These are phyloP conservation scores for Lanistes nyassanus DNA, from an alignment of 1,140 invertebrate species.

Conservation along the genomic window DNA sequence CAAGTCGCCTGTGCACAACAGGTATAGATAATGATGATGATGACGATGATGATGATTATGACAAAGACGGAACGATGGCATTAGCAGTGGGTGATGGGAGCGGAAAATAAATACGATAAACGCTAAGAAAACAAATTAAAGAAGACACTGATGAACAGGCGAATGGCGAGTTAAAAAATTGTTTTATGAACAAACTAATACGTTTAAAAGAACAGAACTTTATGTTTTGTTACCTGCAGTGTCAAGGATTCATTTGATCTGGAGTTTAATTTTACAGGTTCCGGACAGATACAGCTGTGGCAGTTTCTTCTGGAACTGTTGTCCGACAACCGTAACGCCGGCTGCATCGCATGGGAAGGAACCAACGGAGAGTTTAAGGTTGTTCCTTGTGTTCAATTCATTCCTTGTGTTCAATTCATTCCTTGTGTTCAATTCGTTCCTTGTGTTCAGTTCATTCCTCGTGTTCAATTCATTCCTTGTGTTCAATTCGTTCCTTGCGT, in stretches of 20 bases:
- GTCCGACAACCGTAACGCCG: conserved; percentile 82
- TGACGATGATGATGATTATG: too few relatives aligned
- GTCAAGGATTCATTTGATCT: not conserved
- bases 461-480: too few relatives aligned
- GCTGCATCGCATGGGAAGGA: conserved; percentile 95
- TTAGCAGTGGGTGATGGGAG: too few relatives aligned
- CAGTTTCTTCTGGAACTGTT: conserved; percentile 97
- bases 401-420: too few relatives aligned
- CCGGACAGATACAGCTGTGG: conserved; percentile 98
- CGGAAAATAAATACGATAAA: not conserved
- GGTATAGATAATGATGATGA: conserved; percentile 70
- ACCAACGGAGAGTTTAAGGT: conserved; percentile 94
- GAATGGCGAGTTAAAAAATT: too few relatives aligned
- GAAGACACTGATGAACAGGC: too few relatives aligned
- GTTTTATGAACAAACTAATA: not conserved
- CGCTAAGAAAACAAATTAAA: too few relatives aligned
- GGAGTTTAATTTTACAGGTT: conserved; percentile 71
- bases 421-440: too few relatives aligned
- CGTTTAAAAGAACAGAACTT: not conserved
- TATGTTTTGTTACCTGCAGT: not conserved
- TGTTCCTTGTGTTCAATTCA: conserved; percentile 30
- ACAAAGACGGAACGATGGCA: too few relatives aligned
- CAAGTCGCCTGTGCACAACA: conserved; percentile 91
- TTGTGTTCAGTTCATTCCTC: too few relatives aligned
- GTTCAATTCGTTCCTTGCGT: too few relatives aligned